Base-by-base conservation (phyloP, 2,113 vertebrate species). In the Gavialis gangeticus region DNA sequence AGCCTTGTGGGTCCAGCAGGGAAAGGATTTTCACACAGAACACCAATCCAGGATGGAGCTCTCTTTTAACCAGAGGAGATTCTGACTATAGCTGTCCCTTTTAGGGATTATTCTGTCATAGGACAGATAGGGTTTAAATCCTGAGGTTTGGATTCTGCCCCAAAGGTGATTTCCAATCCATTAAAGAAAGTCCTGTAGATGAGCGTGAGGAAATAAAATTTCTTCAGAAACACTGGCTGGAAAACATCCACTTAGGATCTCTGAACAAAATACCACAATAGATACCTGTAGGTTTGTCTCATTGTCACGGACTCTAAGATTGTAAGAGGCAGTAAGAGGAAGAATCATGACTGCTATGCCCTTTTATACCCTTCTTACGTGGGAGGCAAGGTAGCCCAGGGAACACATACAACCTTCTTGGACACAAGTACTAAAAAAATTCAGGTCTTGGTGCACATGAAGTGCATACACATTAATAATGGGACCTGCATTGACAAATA, bases 341-440 rank as follows among this genome's bases (percentile, higher is more conserved):
- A n/a, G 75, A 60, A n/a, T 1, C 24, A 27, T 79, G 15, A 1
- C 3, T 11, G n/a, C 22, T 77, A 24, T 76, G 82, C 56, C 69
- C 46, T 18, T 59, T 59, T 28, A 2, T 14, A 15, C 2, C 25
- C 21, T 46, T 46, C 46, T 2, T 0, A 5, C 3, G 0, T 1
- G 24, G 60, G 71, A 69, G 66, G 75, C 0, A 46, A 24, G 67
- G 63, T 22, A 16, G 2, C 1, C 9, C 4, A 0, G 0, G n/a
- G n/a, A 66, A 28, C 64, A 66, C 17, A 28, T 5, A 28, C n/a
- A 28, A 16, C 28, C 64, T 16, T 16, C 7, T 16, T n/a, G 27
- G 64, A 28, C 12, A 12, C n/a, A 56, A 12, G 79, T 2, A 10
- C 59, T 71, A 1, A 0, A 4, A 4, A 17, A 10, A 64, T 2